These are phyloP conservation scores for Ridgeia piscesae DNA, from an alignment of 1,140 invertebrate species.

Conservation along the genomic window DNA sequence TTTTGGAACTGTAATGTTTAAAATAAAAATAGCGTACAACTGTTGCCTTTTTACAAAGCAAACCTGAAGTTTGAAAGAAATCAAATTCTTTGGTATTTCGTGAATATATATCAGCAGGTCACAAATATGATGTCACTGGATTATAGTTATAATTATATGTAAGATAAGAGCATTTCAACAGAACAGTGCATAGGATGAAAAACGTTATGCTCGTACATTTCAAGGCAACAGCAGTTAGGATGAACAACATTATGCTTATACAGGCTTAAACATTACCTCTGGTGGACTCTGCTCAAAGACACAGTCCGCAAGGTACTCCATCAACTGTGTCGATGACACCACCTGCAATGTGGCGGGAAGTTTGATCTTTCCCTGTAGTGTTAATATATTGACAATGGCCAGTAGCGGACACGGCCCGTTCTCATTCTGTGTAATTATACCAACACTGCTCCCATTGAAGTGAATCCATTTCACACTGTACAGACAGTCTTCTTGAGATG, in stretches of 20 bases:
- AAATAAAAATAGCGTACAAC: no score
- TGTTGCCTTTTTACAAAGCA: no score
- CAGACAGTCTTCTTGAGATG: slow-evolving; percentile 26
- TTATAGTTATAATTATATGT: no score
- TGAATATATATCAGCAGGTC: no score
- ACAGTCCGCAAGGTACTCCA: slow-evolving; percentile 62
- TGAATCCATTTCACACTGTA: slow-evolving; percentile 63
- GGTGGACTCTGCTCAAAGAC: slow-evolving; percentile 60
- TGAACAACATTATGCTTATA: background rate
- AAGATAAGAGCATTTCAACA: no score
- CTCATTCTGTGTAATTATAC: slow-evolving; percentile 66
- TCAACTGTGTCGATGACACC: slow-evolving; percentile 62
- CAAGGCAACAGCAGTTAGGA: background rate
- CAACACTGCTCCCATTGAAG: slow-evolving; percentile 57
- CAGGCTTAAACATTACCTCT: slow-evolving; percentile 38
- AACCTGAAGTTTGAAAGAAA: no score
- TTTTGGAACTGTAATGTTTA: no score
- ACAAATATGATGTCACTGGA: no score
- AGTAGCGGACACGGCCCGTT: slow-evolving; percentile 69
- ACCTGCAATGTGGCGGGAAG: slow-evolving; percentile 59
- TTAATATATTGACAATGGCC: slow-evolving; percentile 65
- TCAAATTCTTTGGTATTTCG: no score
- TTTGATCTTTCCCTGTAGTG: slow-evolving; percentile 60
- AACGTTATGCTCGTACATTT: no score
- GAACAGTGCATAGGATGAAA: no score